Base-by-base conservation (phyloP, 2,797 vertebrate genomes). In the Typhlichthys eigenmanni region DNA sequence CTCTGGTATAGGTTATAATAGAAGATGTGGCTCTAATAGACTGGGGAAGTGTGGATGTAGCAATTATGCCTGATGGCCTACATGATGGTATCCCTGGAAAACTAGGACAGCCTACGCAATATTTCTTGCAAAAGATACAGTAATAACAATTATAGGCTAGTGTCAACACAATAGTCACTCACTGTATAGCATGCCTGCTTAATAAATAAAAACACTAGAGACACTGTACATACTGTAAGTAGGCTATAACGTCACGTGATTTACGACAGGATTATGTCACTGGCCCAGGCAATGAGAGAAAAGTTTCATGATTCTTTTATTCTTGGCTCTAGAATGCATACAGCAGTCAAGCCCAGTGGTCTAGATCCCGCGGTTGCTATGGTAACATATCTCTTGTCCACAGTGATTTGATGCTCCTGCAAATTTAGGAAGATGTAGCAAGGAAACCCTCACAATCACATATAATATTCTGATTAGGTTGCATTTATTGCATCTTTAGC, bases 311-410 rank as follows among this genome's bases (percentile, higher is more conserved):
- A 64, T 43, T 71, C 66, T 82, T 70, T 79, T 68, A 47, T 68
- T 71, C 58, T 47, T 50, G 71, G 76, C 58, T 52, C 59, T 74
- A 75, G 79, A 74, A 76, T 81, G 77, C 85, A 77, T 71, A 75
- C 78, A 76, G 79, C 12, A 51, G 66, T 16, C 2, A 69, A 64
- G 79, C 70, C 79, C 69, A 78, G 72, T 58, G 66, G 71, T 79
- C 68, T 75, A 74, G 80, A 79, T 74, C 76, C 78, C 13, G 3
- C 0, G 68, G 89, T 90, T 90, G 71, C 83, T 78, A 85, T 85
- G 82, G 87, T 54, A 87, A 88, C 84, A 9, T 9, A 69, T 38
- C 72, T 70, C 74, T 59, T 38, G 60, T 86, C 84, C 83, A 83
- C 71, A 55, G 71, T 80, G 80, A 86, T 77, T 87, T 63, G 81